A percentile compares a stretch with the other conserved stretches of the same genome.
Conservation (phyloP, 2,797 vertebrate species). For the Etheostoma nigrum region DNA sequence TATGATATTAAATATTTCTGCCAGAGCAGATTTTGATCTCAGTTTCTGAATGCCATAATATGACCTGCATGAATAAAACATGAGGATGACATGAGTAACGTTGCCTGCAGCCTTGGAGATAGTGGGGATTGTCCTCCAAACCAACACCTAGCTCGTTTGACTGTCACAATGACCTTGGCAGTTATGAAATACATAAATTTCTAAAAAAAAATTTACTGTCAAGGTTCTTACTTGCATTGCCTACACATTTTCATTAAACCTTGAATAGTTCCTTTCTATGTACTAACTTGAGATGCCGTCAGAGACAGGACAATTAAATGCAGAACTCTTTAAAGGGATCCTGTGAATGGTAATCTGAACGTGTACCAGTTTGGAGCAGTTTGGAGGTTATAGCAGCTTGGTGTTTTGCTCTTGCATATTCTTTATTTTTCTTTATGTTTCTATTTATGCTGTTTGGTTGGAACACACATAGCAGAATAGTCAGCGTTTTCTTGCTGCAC, state of each 20-base stretch:
- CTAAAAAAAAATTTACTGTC: background rate
- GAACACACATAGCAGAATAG: slow-evolving; percentile 47
- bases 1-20: slow-evolving; percentile 84
- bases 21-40: slow-evolving; percentile 83
- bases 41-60: slow-evolving; percentile 79
- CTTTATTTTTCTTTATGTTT: slow-evolving; percentile 12
- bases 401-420: slow-evolving; percentile 29
- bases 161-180: slow-evolving; percentile 75
- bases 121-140: slow-evolving; percentile 72
- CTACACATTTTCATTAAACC: slow-evolving; percentile 50
- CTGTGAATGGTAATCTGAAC: slow-evolving; percentile 47
- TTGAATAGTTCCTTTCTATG: slow-evolving; percentile 42
- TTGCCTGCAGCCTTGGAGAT: slow-evolving; percentile 81
- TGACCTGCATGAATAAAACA: slow-evolving; percentile 82
- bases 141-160: slow-evolving; percentile 55
- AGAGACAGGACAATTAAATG: slow-evolving; percentile 50
- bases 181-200: slow-evolving; percentile 46
- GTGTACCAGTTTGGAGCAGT: slow-evolving; percentile 37
- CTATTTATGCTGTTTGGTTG: slow-evolving; percentile 56
- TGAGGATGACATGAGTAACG: slow-evolving; percentile 75
- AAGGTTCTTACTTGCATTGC: slow-evolving; percentile 50
- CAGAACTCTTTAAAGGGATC: slow-evolving; percentile 44
- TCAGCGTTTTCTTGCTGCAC: slow-evolving; percentile 54
- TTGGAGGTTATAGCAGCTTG: slow-evolving; percentile 53
- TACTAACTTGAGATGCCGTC: slow-evolving; percentile 49